Evolutionary conservation across 2,797 vertebrate genomes (phyloP).

Genomic region (Falco berigora): DNA sequence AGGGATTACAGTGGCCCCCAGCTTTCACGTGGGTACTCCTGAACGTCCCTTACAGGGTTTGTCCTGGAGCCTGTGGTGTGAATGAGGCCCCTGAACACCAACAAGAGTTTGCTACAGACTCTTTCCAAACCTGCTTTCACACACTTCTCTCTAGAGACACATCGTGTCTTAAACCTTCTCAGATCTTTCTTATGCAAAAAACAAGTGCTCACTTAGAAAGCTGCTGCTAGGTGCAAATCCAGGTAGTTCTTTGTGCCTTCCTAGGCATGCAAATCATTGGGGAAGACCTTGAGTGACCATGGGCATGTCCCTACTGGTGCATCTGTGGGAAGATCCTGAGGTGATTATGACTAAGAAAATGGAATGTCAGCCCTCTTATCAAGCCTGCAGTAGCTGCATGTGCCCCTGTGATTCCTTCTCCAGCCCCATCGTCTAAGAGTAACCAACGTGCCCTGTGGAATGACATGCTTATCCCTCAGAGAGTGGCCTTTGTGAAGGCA

Average conservation of each 20-base stretch:
- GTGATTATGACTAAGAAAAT: neutral
- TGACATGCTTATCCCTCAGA: neutral
- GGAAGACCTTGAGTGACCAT: neutral
- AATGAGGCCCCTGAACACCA: neutral
- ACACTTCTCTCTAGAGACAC: neutral
- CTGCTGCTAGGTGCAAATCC: neutral
- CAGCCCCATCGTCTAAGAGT: neutral
- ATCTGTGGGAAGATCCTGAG: neutral
- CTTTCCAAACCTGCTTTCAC: neutral
- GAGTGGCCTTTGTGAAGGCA: neutral
- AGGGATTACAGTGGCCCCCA: neutral
- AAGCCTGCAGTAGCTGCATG: neutral
- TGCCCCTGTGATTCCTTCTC: neutral
- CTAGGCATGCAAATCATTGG: neutral
- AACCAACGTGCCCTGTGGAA: neutral
- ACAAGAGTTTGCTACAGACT: neutral
- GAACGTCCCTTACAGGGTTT: neutral
- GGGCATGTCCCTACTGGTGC: neutral
- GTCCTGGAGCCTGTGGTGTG: neutral
- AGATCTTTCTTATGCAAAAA: neutral
- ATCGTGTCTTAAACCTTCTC: neutral
- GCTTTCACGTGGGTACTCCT: neutral
- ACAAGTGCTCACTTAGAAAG: neutral
- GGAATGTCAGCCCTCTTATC: neutral
- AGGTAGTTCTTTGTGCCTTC: neutral